Evolutionary conservation across 2,888 invertebrate genomes (phyloP), one percentile per base, ranked within the genome.

Genomic region (Caradrina kadenii): DNA sequence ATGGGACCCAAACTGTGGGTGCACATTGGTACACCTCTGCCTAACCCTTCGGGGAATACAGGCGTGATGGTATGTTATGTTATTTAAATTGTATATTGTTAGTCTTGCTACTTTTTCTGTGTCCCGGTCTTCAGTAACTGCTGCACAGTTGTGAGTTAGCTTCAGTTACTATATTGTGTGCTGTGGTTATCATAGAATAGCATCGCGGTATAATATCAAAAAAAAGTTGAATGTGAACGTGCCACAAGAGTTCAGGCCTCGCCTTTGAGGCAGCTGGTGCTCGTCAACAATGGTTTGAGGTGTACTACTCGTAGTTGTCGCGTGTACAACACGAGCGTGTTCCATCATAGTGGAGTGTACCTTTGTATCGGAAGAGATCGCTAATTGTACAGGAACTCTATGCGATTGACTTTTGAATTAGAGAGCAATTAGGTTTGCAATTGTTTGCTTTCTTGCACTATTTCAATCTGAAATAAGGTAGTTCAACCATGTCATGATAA

Each of bases 221-320:
- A 39, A 31, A 50, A 5, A 15, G 35, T 39, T 17, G 49, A 53
- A 31, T 63, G 22, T 58, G 19, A 13, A 56, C 4, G 39, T 15
- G 7, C 39, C 42, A 5, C 21, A 26, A 26, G 31, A 11, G 19
- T 19, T 42, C 5, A 10, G 19, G 49, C 26, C 75, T 21, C 56
- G 42, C 39, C 59, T 73, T 79, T 66, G 66, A 45, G 67, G 59
- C 62, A 52, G 45, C 52, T 63, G 58, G 56, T 63, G 68, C 60
- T 55, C 21, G 48, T 63, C 19, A 50, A 75, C 76, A 74, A 74
- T 53, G 49, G 42, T n/a, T 13, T 15, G 35, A 39, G 62, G n/a
- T 58, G 55, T 15, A 3, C 3, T 17, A 52, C 71, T 39, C 52
- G 5, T 31, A 10, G 45, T 5, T 26, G 8, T 22, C 49, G 11